These are phyloP conservation scores for Gavia stellata DNA, from an alignment of 2,113 vertebrate species.

Conservation along the genomic window DNA sequence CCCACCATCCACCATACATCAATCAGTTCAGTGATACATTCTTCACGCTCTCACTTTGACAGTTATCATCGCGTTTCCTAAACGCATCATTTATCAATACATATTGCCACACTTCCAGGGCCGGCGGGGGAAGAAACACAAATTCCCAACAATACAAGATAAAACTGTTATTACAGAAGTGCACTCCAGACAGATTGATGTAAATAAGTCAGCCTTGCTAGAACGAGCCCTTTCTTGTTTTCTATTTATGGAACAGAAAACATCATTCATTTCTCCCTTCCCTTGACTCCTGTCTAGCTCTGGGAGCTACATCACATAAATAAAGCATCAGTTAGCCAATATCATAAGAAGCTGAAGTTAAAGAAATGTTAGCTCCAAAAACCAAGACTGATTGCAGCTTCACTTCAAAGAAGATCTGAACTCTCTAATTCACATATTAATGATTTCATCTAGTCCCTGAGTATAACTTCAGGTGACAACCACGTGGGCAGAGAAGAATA, in stretches of 20 bases:
- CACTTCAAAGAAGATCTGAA: neutral
- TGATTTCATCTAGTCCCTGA: neutral
- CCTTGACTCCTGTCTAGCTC: neutral
- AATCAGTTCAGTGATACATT: fast-evolving
- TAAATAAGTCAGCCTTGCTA: neutral
- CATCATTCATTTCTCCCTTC: neutral
- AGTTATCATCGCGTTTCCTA: neutral
- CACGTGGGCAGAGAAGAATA: neutral
- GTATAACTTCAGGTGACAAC: neutral
- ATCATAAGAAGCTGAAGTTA: neutral
- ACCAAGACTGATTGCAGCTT: neutral
- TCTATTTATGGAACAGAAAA: neutral
- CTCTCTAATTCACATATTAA: neutral
- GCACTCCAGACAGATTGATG: neutral
- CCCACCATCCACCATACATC: too few species aligned
- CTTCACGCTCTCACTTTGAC: neutral
- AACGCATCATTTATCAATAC: neutral
- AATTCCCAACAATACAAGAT: neutral
- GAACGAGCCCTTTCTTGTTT: neutral
- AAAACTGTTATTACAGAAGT: neutral
- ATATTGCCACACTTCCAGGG: neutral
- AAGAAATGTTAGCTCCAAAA: neutral
- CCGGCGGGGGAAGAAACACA: neutral
- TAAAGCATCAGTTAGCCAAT: neutral
- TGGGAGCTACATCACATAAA: neutral